Conservation (phyloP, 2,113 vertebrate species). For the Piaya cayana region DNA sequence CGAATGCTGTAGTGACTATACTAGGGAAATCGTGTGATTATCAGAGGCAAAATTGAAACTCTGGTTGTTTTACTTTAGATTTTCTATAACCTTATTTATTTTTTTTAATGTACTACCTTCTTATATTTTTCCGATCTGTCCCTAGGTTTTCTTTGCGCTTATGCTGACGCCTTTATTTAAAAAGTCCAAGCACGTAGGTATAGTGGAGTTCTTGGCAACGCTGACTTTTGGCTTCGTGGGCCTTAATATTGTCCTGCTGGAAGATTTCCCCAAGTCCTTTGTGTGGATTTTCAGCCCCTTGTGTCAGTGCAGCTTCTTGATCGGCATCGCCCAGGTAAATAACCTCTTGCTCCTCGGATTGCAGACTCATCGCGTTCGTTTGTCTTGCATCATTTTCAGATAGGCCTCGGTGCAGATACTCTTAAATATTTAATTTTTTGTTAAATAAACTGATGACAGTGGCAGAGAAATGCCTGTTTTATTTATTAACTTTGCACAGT, state of each 20-base stretch:
- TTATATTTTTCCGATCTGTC: neutral
- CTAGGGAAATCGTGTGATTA: fast-evolving
- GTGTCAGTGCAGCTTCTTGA: constrained; percentile 93
- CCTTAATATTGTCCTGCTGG: constrained; percentile 88
- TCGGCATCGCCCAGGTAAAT: constrained; percentile 91
- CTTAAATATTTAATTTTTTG: neutral
- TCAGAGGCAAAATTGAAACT: neutral
- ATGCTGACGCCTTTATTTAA: constrained; percentile 95
- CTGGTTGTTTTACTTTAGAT: neutral
- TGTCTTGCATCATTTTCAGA: fast-evolving
- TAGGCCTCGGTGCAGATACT: neutral
- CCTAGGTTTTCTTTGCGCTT: constrained; percentile 94
- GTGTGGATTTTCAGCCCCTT: constrained; percentile 93
- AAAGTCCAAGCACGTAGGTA: constrained; percentile 94
- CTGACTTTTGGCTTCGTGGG: constrained; percentile 91
- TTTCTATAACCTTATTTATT: neutral
- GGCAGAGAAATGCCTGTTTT: neutral
- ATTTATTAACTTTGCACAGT: neutral
- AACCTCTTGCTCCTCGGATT: neutral
- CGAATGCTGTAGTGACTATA: neutral
- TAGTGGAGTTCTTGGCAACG: constrained; percentile 91
- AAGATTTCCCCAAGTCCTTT: constrained; percentile 88
- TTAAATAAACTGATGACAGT: neutral
- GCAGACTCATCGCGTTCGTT: fast-evolving
- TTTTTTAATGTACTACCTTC: neutral